Evolutionary conservation across 2,797 vertebrate genomes (phyloP), one percentile per base, ranked within the genome.

Genomic region (Halcyon chelicuti): DNA sequence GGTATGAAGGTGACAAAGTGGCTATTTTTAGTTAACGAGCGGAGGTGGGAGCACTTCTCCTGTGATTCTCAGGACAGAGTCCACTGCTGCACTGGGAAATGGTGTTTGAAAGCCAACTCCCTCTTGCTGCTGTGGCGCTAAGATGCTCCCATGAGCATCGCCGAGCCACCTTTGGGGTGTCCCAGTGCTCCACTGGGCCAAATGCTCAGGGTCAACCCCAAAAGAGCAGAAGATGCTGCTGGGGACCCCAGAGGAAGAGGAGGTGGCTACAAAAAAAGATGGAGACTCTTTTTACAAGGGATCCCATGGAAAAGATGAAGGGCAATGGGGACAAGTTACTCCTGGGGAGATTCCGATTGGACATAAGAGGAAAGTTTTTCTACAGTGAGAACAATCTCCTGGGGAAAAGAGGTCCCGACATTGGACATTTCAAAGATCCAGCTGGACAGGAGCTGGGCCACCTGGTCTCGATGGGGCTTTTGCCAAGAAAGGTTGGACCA

Each of bases 21-120:
- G 9, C 25, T 84, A 21, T 44, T 86, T 79, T 39, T 35, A 46
- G 37, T n/a, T 70, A 73, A 13, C 3, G 10, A 74, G 6, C 26
- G 12, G 5, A n/a, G 31, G 12, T 29, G 6, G 5, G 28, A 4
- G 57, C 58, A 16, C 39, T 87, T 40, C 73, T 18, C 47, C 42
- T 20, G 5, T 0, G 6, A 10, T 71, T 80, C 76, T 55, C 63
- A 57, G 88, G 18, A 35, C 5, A 0, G 16, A 75, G 18, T 35
- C 15, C 37, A 1, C 22, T 7, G 42, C 33, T 3, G 0, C 62
- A 28, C 25, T 2, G 2, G 42, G 51, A 74, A 63, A 60, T 2
- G 8, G 4, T 31, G 3, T 52, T n/a, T 39, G 54, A 58, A 71
- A 63, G 25, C 61, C 81, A 28, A 0, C 52, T 21, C 5, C 1